A percentile compares a stretch with the other conserved stretches of the same genome.
phyloP scores from a whole-genome alignment of 2,113 vertebrate species.

The Chaetura pelagica region DNA sequence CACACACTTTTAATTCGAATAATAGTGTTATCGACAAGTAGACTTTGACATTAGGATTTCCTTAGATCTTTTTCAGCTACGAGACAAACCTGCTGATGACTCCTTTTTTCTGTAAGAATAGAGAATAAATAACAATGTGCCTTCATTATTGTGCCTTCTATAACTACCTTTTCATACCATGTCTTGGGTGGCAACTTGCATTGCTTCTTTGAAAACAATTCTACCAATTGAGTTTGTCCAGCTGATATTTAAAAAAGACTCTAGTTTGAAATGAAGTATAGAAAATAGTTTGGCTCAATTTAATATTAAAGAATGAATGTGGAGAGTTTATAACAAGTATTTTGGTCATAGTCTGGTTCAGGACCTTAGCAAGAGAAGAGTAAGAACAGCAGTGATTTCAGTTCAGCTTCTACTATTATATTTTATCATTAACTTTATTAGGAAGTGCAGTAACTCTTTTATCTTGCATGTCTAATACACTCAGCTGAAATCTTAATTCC shows the following conservation, averaged over 20 bases:
- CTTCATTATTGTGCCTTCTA: neutral
- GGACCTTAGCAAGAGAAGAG: neutral
- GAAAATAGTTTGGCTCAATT: neutral
- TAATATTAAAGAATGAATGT: neutral
- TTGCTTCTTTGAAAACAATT: neutral
- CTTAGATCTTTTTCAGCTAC: neutral
- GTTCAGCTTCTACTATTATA: neutral
- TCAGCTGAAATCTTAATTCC: constrained; percentile 1
- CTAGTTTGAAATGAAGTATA: neutral
- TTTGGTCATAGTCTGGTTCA: neutral
- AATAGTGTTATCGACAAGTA: neutral
- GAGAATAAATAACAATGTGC: neutral
- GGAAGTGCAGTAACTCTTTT: neutral
- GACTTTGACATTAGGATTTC: neutral
- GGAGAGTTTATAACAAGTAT: neutral
- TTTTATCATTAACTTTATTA: neutral
- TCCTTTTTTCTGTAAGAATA: neutral
- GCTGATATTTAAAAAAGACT: neutral
- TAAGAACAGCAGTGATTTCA: neutral
- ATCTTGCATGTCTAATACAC: neutral
- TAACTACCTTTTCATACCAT: neutral
- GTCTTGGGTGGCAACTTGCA: accelerated
- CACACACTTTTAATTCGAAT: neutral
- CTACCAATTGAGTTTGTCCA: neutral
- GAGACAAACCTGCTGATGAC: neutral